These are phyloP conservation scores for Tetrapedia diversipes DNA, from an alignment of 2,888 invertebrate genomes.

Conservation along the genomic window DNA sequence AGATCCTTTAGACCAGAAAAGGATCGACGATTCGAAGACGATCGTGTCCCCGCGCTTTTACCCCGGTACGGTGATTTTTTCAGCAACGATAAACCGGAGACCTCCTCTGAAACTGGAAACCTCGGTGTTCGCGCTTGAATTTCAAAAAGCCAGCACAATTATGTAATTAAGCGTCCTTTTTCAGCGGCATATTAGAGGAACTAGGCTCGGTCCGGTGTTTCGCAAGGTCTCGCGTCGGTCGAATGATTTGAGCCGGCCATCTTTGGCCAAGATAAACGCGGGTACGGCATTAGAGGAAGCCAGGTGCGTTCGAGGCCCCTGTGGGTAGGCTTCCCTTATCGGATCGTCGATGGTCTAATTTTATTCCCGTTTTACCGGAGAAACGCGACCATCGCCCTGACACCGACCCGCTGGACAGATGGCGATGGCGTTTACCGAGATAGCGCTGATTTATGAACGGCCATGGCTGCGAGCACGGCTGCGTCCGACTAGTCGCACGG, in stretches of 20 bases:
- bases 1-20: neutral
- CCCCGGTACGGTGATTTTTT: neutral
- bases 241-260: constrained; percentile 34
- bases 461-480: too few species aligned
- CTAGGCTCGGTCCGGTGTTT: constrained; percentile 15
- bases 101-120: neutral
- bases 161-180: constrained; percentile 28
- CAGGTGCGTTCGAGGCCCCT: constrained; percentile 50
- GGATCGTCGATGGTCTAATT: constrained; percentile 73
- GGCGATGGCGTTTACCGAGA: constrained; percentile 71
- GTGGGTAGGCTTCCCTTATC: constrained; percentile 59
- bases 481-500: too few species aligned
- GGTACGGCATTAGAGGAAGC: constrained; percentile 18
- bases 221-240: constrained; percentile 19
- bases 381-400: constrained; percentile 56
- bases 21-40: neutral
- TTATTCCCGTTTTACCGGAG: constrained; percentile 73
- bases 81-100: neutral
- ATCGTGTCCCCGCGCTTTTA: neutral
- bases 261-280: constrained; percentile 24
- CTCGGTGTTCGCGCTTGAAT: constrained; percentile 3
- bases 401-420: constrained; percentile 70
- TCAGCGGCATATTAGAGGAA: constrained; percentile 24
- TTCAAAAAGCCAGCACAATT: constrained; percentile 12
- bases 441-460: constrained; percentile 79